Percentiles rank a stretch among this genome's conserved stretches.
These are phyloP conservation scores for Vanessa atalanta DNA, from an alignment of 1,140 invertebrate species.

Conservation along the genomic window DNA sequence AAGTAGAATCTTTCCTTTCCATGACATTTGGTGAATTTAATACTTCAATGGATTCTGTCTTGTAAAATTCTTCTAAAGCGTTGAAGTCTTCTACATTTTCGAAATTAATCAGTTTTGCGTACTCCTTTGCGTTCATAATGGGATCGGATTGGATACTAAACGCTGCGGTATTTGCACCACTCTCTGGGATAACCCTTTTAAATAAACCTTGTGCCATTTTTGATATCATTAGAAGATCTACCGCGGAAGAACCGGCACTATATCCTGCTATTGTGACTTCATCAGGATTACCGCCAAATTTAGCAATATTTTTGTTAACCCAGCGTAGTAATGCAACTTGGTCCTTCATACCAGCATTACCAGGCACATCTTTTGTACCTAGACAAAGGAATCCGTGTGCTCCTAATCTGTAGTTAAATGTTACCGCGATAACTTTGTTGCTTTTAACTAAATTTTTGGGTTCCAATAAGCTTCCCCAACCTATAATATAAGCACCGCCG, in stretches of 20 bases:
- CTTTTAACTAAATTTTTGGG: constrained; percentile 31
- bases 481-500: constrained; percentile 39
- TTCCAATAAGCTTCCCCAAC: constrained; percentile 34
- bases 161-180: not conserved
- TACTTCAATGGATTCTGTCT: constrained; percentile 35
- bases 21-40: constrained; percentile 38
- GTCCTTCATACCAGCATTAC: constrained; percentile 15
- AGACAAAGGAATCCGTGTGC: constrained; percentile 48
- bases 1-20: constrained; percentile 37
- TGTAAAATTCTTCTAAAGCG: constrained; percentile 3
- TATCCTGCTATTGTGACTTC: constrained; percentile 1
- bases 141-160: not conserved
- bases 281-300: constrained; percentile 8
- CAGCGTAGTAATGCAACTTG: constrained; percentile 5
- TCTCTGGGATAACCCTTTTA: constrained; percentile 11
- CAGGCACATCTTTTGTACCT: constrained; percentile 41
- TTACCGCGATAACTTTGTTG: constrained; percentile 37
- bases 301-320: constrained; percentile 3
- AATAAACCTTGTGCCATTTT: constrained; percentile 9
- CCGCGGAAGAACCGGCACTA: not conserved
- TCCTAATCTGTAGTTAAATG: constrained; percentile 43
- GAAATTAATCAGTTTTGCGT: constrained; percentile 7
- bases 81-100: constrained; percentile 2
- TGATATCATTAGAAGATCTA: not conserved
- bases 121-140: not conserved